Evolutionary conservation across 2,113 vertebrate species (phyloP).

Genomic region (Geococcyx californianus): DNA sequence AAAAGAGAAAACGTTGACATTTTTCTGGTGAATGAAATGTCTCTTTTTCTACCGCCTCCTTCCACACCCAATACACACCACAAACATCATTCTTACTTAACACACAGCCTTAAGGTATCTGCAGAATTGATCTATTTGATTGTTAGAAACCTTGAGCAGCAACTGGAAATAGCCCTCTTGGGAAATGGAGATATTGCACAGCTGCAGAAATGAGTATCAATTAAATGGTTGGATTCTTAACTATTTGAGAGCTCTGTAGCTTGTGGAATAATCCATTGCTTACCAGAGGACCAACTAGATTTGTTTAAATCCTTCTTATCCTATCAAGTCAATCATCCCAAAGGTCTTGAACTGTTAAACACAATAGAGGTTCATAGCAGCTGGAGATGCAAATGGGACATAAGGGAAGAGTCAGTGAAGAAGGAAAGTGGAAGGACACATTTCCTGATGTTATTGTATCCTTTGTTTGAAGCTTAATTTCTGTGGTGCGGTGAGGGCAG

Average conservation of each 20-base stretch:
- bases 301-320: constrained; percentile 18
- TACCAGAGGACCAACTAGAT: neutral
- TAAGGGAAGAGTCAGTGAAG: neutral
- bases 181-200: constrained; percentile 42
- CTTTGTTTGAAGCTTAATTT: neutral
- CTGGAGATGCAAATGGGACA: neutral
- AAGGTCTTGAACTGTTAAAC: neutral
- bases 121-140: constrained; percentile 57
- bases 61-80: neutral
- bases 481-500: neutral
- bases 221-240: constrained; percentile 60
- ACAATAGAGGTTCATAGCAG: neutral
- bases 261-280: constrained; percentile 60
- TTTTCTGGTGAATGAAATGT: constrained; percentile 17
- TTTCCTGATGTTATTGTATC: neutral
- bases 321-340: neutral
- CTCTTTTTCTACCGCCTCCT: neutral
- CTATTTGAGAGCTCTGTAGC: constrained; percentile 30
- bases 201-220: constrained; percentile 65
- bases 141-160: constrained; percentile 52
- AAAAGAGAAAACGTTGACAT: constrained; percentile 62
- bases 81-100: constrained; percentile 49
- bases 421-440: neutral
- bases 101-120: constrained; percentile 42
- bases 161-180: constrained; percentile 51